phyloP scores from a whole-genome alignment of 2,888 invertebrate species.

The Chymomyza caudatula region DNA sequence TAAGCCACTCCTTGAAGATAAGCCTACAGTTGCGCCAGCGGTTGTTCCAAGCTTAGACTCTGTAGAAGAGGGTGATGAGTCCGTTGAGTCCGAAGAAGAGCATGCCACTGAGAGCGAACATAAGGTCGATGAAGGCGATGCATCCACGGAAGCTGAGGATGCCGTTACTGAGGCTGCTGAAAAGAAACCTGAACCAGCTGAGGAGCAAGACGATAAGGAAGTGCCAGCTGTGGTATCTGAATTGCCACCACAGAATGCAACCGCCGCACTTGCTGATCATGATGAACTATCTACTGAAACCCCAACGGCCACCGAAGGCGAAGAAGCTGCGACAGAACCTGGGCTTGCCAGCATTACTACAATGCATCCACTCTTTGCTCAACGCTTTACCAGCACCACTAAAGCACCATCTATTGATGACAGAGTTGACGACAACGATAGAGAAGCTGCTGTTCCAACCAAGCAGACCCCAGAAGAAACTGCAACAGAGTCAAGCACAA shows the following conservation, averaged over 20 bases:
- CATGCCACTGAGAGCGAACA: conserved; percentile 34
- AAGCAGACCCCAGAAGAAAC: conserved; percentile 42
- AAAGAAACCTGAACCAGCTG: conserved; percentile 44
- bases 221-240: conserved; percentile 43
- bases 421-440: conserved; percentile 43
- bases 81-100: conserved; percentile 70
- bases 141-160: conserved; percentile 36
- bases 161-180: conserved; percentile 36
- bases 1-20: conserved; percentile 29
- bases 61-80: conserved; percentile 61
- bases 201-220: conserved; percentile 29
- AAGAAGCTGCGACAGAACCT: conserved; percentile 39
- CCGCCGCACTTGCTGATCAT: conserved; percentile 22
- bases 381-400: conserved; percentile 46
- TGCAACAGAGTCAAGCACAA: conserved; percentile 23
- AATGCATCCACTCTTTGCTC: conserved; percentile 66
- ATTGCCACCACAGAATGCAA: conserved; percentile 22
- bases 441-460: conserved; percentile 29
- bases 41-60: conserved; percentile 60
- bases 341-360: conserved; percentile 47
- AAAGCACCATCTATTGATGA: conserved; percentile 44
- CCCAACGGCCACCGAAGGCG: too few relatives aligned
- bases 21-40: conserved; percentile 25
- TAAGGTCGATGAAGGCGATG: conserved; percentile 40
- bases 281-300: conserved; percentile 31